Conservation (phyloP, 2,888 invertebrate species). For the Cyclophora albipunctata region DNA sequence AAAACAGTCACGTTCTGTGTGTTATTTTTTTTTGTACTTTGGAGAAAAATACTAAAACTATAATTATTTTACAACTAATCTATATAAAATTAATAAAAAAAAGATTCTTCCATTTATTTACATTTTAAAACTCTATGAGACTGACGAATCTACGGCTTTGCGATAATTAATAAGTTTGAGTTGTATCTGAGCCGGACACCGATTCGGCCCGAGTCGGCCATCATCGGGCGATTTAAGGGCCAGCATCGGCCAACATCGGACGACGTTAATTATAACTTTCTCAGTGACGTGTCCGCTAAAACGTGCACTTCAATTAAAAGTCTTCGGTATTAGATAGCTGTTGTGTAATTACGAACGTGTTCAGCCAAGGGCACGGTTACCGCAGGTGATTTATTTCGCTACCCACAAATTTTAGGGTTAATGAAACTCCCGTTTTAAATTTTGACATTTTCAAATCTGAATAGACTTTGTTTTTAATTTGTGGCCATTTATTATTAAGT, state of each 20-base stretch:
- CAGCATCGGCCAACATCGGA: slow-evolving; percentile 33
- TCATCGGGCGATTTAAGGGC: slow-evolving; percentile 29
- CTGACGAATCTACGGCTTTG: not conserved
- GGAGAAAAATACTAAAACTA: too few species aligned
- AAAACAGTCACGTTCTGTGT: too few species aligned
- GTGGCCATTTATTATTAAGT: too few species aligned
- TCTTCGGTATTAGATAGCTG: slow-evolving; percentile 37
- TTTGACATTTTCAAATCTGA: slow-evolving; percentile 4
- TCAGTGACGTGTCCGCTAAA: slow-evolving; percentile 41
- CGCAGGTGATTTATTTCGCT: slow-evolving; percentile 18
- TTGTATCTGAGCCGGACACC: slow-evolving; percentile 14
- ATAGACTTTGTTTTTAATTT: slow-evolving; percentile 5
- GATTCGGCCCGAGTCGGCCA: slow-evolving; percentile 30
- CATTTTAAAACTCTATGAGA: too few species aligned
- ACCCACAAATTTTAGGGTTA: slow-evolving; percentile 13
- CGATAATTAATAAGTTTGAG: slow-evolving; percentile 16
- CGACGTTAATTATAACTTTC: slow-evolving; percentile 65
- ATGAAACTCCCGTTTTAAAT: slow-evolving; percentile 8
- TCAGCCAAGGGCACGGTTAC: slow-evolving; percentile 8
- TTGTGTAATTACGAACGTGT: slow-evolving; percentile 27
- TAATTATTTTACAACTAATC: too few species aligned
- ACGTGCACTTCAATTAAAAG: slow-evolving; percentile 56
- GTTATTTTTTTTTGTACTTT: too few species aligned
- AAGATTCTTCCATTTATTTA: too few species aligned
- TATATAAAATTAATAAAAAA: too few species aligned